Evolutionary conservation across 2,113 vertebrate genomes (phyloP), one percentile per base, ranked within the genome.

Genomic region (Microcebus ravelobensis): DNA sequence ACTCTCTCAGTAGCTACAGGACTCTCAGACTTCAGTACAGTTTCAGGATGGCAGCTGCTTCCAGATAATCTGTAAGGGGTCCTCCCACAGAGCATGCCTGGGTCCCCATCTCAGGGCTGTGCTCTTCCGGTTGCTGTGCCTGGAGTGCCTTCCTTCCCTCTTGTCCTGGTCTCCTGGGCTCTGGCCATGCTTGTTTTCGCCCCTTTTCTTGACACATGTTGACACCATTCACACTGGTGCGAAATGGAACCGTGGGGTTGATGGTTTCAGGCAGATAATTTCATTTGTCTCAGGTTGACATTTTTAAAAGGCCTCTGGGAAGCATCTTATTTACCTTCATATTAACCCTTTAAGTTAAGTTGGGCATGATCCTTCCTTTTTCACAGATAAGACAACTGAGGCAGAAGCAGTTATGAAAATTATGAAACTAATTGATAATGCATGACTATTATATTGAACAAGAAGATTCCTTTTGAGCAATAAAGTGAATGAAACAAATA

Each of bases 11-110:
- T 50, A 31, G 12, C 27, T 31, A 0, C 1, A 9, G 76, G 39
- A 68, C 34, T 68, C 52, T 73, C 9, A 27, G 7, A 11, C 68
- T 55, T 67, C 13, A 14, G 21, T 15, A 1, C 17, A 59, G 18
- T n/a, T 86, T 20, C 2, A 31, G 50, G 31, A 63, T 74, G 42
- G 57, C 74, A 63, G 12, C 39, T 5, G n/a, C 34, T 48, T 34
- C 36, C 13, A 18, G 11, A 8, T 55, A 15, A 31, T 42, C 29
- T 23, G 29, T 34, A 20, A 4, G 39, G 7, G 29, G 0, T 34
- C 63, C 8, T 23, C 4, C 2, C 6, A 2, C 8, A 61, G 50
- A 0, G 0, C 6, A 57, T 3, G 1, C 18, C 27, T 0, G 1
- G 25, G 27, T 48, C 42, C 48, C 39, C 8, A 6, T 36, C 36